Evolutionary conservation across 2,113 vertebrate genomes (phyloP), one percentile per base, ranked within the genome.

Genomic region (Myotis davidii): DNA sequence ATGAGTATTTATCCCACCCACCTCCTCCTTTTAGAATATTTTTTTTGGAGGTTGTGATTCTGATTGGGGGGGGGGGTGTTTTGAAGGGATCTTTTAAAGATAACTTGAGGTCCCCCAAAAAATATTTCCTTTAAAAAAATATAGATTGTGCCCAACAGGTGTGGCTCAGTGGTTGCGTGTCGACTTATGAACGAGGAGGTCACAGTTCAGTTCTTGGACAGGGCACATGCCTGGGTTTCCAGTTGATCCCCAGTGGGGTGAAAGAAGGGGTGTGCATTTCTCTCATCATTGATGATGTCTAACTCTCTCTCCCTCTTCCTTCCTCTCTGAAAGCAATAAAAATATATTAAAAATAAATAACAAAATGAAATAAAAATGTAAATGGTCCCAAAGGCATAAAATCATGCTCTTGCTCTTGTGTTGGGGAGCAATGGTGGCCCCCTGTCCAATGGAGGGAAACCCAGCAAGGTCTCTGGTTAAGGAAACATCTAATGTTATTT

Each of bases 401-500:
- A 25, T 18, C 17, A 18, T 42, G 67, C 52, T 39, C 13, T 11
- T n/a, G 25, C 70, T 64, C 21, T 84, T 72, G 20, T 14, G 70
- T 85, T 70, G 16, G 29, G 29, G 34, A 23, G 11, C n/a, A 11
- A 11, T 32, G 42, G 9, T 17, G 17, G 27, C 50, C n/a, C 9
- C 50, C 91, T 74, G 59, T 23, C 84, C 87, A 52, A 18, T n/a
- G 25, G 32, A 72, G 85, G 81, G 37, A 89, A 92, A 64, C 48
- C 61, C 32, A 56, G 8, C 64, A 67, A 85, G 11, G 29, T 32
- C 67, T 88, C 54, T 50, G n/a, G 90, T 78, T 42, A 7, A 37
- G 86, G 85, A 91, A 93, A 64, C 32, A 37, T n/a, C 48, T 37
- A 54, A 20, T 85, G 52, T 37, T 79, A 73, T 95, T 88, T 93